Evolutionary conservation across 2,113 vertebrate genomes (phyloP).

Genomic region (Pagrus major): DNA sequence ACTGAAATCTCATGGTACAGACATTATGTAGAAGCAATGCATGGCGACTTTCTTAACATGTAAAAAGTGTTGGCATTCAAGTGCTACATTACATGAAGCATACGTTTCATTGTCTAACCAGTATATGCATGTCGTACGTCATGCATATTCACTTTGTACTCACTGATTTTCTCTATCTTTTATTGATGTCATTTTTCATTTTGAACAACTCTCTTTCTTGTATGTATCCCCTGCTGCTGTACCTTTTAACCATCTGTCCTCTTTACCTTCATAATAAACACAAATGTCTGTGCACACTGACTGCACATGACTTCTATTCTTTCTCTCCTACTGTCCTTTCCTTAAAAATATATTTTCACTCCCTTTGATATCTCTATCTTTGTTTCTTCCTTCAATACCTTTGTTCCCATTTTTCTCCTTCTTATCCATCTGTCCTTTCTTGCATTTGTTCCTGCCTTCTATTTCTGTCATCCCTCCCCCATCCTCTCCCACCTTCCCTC

Average conservation of each 20-base stretch:
- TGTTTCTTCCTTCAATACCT: slow-evolving; percentile 1
- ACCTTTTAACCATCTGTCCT: slow-evolving; percentile 8
- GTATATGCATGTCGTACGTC: slow-evolving; percentile 61
- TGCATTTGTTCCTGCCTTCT: neutral
- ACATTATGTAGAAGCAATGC: slow-evolving; percentile 41
- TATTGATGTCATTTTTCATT: slow-evolving; percentile 20
- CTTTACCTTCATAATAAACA: slow-evolving; percentile 22
- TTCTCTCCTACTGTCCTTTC: neutral
- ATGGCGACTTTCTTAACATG: slow-evolving; percentile 39
- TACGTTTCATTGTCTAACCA: slow-evolving; percentile 41
- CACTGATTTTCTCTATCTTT: slow-evolving; percentile 50
- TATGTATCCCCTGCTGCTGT: slow-evolving; percentile 13
- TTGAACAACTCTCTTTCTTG: slow-evolving; percentile 6
- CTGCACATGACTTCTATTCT: slow-evolving; percentile 5
- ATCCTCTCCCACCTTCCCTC: slow-evolving; percentile 52
- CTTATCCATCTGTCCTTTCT: neutral
- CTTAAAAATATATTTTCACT: neutral
- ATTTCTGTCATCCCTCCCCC: slow-evolving; percentile 15
- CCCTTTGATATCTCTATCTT: neutral
- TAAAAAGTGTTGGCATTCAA: neutral
- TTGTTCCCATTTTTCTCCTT: neutral
- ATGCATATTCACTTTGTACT: slow-evolving; percentile 58
- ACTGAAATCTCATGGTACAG: slow-evolving; percentile 7
- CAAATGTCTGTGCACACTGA: slow-evolving; percentile 7
- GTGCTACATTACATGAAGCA: slow-evolving; percentile 27